Evolutionary conservation across 2,113 vertebrate genomes (phyloP).

Genomic region (Carettochelys insculpta): DNA sequence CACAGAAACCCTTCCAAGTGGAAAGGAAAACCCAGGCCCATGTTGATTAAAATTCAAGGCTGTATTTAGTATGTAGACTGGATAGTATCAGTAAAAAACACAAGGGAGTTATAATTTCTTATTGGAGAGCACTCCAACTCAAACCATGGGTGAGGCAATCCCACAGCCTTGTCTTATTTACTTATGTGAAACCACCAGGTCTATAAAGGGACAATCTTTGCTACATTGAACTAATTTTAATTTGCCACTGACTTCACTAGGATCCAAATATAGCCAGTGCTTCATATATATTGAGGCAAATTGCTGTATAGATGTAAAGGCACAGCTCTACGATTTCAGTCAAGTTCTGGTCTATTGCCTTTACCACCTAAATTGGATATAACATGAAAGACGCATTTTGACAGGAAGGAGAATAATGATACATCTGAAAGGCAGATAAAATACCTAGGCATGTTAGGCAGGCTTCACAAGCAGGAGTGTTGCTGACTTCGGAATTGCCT

Average conservation of each 20-base stretch:
- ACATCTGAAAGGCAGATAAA: slow-evolving; percentile 57
- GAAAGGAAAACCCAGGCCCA: not conserved
- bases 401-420: slow-evolving; percentile 55
- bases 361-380: slow-evolving; percentile 19
- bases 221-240: not conserved
- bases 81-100: not conserved
- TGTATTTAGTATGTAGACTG: not conserved
- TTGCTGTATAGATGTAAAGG: not conserved
- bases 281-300: not conserved
- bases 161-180: not conserved
- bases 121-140: not conserved
- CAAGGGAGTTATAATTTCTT: not conserved
- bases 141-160: not conserved
- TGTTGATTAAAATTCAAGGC: not conserved
- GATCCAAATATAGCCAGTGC: not conserved
- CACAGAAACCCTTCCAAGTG: not conserved
- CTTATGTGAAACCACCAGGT: not conserved
- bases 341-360: not conserved
- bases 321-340: not conserved
- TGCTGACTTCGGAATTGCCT: slow-evolving; percentile 41
- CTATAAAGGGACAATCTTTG: not conserved
- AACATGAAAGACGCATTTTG: slow-evolving; percentile 49
- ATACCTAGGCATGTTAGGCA: slow-evolving; percentile 59
- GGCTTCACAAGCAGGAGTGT: slow-evolving; percentile 18
- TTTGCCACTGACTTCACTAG: not conserved